A percentile compares a stretch with the other conserved stretches of the same genome.
These are phyloP conservation scores for Eueides isabella DNA, from an alignment of 1,140 invertebrate genomes.

Conservation along the genomic window DNA sequence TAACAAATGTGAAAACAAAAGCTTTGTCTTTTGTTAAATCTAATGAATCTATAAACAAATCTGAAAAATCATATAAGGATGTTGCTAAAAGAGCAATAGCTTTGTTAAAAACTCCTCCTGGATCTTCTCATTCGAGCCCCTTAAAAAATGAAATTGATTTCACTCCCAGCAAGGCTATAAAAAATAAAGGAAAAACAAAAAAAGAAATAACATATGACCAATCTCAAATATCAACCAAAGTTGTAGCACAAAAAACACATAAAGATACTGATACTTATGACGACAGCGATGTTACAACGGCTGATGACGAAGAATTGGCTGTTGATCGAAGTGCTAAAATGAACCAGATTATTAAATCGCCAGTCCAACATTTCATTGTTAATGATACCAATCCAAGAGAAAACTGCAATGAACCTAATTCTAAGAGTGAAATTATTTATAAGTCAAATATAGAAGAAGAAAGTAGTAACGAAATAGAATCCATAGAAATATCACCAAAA, in stretches of 20 bases:
- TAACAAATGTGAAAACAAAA: conserved; percentile 82
- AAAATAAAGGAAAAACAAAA: conserved; percentile 21
- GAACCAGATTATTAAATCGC: conserved; percentile 64
- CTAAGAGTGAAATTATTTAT: conserved; percentile 16
- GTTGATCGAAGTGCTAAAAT: conserved; percentile 45
- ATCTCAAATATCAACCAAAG: conserved; percentile 24
- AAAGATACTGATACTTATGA: conserved; percentile 25
- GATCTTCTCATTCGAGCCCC: conserved; percentile 54
- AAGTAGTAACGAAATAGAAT: conserved; percentile 57
- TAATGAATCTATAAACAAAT: conserved; percentile 56
- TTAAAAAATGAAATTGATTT: conserved; percentile 14
- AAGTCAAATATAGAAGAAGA: conserved; percentile 41
- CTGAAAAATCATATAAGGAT: conserved; percentile 48
- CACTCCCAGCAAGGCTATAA: conserved; percentile 18
- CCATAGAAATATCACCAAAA: conserved; percentile 48
- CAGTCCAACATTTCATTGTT: conserved; percentile 42
- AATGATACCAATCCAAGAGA: not conserved
- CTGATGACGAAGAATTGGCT: conserved; percentile 45
- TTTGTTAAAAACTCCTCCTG: conserved; percentile 67
- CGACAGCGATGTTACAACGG: conserved; percentile 35
- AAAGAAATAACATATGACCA: conserved; percentile 17
- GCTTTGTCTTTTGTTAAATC: conserved; percentile 80
- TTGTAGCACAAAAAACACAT: not conserved
- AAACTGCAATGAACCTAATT: not conserved
- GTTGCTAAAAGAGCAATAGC: conserved; percentile 58